Conservation (phyloP, 2,888 invertebrate genomes). For the Erebia epiphron region DNA sequence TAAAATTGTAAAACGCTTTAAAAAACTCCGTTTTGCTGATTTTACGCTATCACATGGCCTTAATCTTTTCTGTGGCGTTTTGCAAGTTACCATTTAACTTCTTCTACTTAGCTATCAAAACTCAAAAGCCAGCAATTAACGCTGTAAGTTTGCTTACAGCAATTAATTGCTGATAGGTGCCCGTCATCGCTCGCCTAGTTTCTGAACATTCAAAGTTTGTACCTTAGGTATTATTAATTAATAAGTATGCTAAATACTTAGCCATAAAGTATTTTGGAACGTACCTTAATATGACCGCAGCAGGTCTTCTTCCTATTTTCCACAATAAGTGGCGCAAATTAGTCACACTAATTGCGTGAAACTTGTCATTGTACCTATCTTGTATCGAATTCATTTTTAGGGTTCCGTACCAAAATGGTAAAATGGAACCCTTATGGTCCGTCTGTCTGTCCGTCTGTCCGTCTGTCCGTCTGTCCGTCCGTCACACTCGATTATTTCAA, state of each 20-base stretch:
- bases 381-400: too few relatives aligned
- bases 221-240: too few relatives aligned
- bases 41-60: too few relatives aligned
- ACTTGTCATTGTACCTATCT: too few relatives aligned
- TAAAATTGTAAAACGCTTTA: too few relatives aligned
- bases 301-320: too few relatives aligned
- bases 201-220: conserved; percentile 16
- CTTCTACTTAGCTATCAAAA: conserved; percentile 42
- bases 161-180: conserved; percentile 37
- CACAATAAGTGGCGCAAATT: neutral
- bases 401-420: too few relatives aligned
- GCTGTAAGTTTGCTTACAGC: conserved; percentile 33
- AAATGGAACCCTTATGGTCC: too few relatives aligned
- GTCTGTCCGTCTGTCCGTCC: too few relatives aligned
- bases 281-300: neutral
- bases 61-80: conserved; percentile 31
- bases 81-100: conserved; percentile 18
- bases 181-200: conserved; percentile 33
- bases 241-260: neutral
- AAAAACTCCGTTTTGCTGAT: too few relatives aligned
- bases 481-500: too few relatives aligned
- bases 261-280: neutral
- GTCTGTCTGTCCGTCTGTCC: too few relatives aligned
- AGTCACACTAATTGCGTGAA: neutral
- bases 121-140: conserved; percentile 30